These are phyloP conservation scores for Polyommatus icarus DNA, from an alignment of 2,888 invertebrate genomes.

Conservation along the genomic window DNA sequence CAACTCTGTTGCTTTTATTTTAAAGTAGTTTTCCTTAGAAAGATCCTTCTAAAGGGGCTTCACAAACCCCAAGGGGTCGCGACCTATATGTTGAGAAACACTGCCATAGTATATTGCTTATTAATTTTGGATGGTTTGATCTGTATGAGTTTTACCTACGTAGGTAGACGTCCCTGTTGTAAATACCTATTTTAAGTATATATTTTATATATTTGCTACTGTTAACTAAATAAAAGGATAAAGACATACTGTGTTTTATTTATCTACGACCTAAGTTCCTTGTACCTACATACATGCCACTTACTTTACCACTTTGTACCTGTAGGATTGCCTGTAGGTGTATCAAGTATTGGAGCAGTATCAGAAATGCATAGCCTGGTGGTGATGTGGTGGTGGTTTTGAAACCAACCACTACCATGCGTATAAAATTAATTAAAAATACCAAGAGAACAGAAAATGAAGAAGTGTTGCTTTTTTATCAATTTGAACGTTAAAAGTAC, in stretches of 20 bases:
- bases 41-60: not conserved
- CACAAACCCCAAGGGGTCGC: not conserved
- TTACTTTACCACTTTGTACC: too few species aligned
- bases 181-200: constrained; percentile 76
- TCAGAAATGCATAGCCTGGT: too few species aligned
- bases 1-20: not conserved
- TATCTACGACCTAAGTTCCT: not conserved
- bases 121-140: constrained; percentile 73
- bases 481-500: too few species aligned
- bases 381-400: too few species aligned
- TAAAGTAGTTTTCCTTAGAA: not conserved
- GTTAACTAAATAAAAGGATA: constrained; percentile 72
- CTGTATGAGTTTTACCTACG: constrained; percentile 76
- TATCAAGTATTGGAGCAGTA: too few species aligned
- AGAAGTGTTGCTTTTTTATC: too few species aligned
- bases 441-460: too few species aligned
- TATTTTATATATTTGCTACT: constrained; percentile 75
- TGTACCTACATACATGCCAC: not conserved
- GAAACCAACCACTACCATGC: too few species aligned
- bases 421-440: too few species aligned
- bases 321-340: too few species aligned
- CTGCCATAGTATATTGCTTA: constrained; percentile 58
- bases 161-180: constrained; percentile 76
- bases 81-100: not conserved
- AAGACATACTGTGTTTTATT: constrained; percentile 39